Conservation (phyloP, 2,797 vertebrate species). For the Argyrosomus regius region DNA sequence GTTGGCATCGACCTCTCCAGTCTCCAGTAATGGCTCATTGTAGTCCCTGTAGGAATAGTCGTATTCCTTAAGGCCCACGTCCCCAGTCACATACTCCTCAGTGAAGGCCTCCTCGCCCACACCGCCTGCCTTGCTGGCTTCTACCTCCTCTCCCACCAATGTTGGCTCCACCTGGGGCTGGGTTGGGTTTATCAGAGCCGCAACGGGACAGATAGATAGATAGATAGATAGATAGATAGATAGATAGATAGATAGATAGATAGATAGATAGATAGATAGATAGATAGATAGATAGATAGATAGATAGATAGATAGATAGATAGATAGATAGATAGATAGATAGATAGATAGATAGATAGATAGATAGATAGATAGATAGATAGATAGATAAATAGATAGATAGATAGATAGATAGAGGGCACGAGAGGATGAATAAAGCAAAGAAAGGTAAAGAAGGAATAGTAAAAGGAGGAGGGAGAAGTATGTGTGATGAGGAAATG, state of each 20-base stretch:
- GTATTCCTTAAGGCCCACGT: slow-evolving; percentile 87
- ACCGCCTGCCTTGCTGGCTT: slow-evolving; percentile 77
- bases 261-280: no score
- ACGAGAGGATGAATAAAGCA: slow-evolving; percentile 7
- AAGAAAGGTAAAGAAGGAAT: slow-evolving; percentile 25
- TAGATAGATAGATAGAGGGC: no score
- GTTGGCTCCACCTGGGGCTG: slow-evolving; percentile 79
- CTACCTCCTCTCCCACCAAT: slow-evolving; percentile 77
- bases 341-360: no score
- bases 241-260: no score
- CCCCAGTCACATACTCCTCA: slow-evolving; percentile 88
- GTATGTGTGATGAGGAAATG: slow-evolving; percentile 20
- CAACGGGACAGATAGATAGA: slow-evolving; percentile 40
- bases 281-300: no score
- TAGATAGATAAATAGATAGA: no score
- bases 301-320: no score
- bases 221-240: no score
- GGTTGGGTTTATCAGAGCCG: slow-evolving; percentile 58
- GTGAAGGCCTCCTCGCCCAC: slow-evolving; percentile 82
- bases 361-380: no score
- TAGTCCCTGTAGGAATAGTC: slow-evolving; percentile 93
- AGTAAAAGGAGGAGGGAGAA: slow-evolving; percentile 19
- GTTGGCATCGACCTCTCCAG: slow-evolving; percentile 80
- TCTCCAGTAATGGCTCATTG: slow-evolving; percentile 85
- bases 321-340: no score